phyloP scores from a whole-genome alignment of 2,113 vertebrate species.

The Cygnus atratus region DNA sequence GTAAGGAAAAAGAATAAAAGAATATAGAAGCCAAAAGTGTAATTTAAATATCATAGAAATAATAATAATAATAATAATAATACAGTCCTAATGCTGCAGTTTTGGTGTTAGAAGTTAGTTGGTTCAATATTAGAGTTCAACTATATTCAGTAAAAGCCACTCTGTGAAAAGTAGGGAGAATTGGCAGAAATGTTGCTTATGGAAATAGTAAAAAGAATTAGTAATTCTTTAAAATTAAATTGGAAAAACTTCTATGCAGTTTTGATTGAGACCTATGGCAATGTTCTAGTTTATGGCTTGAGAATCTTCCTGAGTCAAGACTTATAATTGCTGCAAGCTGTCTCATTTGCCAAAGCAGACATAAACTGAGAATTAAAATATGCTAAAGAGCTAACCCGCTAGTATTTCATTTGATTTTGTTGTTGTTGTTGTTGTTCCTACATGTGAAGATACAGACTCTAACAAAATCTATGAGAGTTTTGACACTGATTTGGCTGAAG shows the following conservation, averaged over 20 bases:
- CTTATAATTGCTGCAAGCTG: not conserved
- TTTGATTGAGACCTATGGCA: not conserved
- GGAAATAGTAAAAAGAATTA: not conserved
- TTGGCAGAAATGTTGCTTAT: not conserved
- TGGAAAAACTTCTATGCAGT: not conserved
- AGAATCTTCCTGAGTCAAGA: not conserved
- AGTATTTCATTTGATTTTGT: not conserved
- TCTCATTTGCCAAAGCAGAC: not conserved
- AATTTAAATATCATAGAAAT: not conserved
- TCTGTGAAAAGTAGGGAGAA: not conserved
- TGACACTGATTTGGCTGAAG: not conserved
- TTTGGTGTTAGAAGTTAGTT: not conserved
- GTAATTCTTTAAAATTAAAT: not conserved
- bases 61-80: too few species aligned
- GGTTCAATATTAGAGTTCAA: not conserved
- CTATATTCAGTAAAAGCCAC: not conserved
- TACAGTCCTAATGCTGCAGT: not conserved
- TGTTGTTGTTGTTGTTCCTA: not conserved
- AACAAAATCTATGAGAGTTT: not conserved
- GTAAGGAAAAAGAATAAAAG: not conserved
- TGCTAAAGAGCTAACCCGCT: not conserved
- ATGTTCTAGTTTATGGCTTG: not conserved
- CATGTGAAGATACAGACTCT: not conserved
- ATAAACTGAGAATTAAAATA: not conserved
- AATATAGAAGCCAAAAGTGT: not conserved